phyloP scores from a whole-genome alignment of 2,797 vertebrate species.

The Chrysocyon brachyurus region DNA sequence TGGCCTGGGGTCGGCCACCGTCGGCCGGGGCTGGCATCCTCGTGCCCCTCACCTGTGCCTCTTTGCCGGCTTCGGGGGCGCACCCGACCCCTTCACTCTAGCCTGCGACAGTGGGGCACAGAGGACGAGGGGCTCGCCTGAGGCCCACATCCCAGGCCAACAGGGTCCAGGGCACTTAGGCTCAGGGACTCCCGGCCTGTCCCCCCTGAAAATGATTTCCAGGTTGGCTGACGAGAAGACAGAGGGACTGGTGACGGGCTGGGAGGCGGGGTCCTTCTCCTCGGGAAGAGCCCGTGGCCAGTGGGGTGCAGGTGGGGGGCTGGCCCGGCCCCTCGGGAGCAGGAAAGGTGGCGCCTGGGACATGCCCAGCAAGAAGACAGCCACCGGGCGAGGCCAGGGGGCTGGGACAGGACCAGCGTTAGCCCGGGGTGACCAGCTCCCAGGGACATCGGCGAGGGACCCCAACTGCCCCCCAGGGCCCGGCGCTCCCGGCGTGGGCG shows the following conservation, averaged over 20 bases:
- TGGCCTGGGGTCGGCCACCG: rapidly evolving
- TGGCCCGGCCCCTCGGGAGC: background rate
- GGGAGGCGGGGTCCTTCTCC: too few relatives aligned
- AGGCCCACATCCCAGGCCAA: background rate
- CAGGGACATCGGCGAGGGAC: rapidly evolving
- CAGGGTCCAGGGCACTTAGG: too few relatives aligned
- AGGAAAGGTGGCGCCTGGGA: background rate
- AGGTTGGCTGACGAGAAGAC: background rate
- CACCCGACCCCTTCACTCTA: background rate
- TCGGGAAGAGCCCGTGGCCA: background rate
- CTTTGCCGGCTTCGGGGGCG: background rate
- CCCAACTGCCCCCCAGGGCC: too few relatives aligned
- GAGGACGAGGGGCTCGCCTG: background rate
- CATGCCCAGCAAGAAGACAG: background rate
- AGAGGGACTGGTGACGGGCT: rapidly evolving
- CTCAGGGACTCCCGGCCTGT: background rate
- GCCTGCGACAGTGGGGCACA: background rate
- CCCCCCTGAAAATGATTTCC: background rate
- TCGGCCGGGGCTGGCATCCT: rapidly evolving
- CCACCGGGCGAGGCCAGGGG: background rate
- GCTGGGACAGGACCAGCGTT: background rate
- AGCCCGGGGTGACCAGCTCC: background rate
- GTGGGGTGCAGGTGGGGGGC: background rate
- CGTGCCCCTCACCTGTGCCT: background rate
- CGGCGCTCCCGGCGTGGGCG: rapidly evolving